Evolutionary conservation across 2,888 invertebrate genomes (phyloP), one percentile per base, ranked within the genome.

Genomic region (Leucoma salicis): DNA sequence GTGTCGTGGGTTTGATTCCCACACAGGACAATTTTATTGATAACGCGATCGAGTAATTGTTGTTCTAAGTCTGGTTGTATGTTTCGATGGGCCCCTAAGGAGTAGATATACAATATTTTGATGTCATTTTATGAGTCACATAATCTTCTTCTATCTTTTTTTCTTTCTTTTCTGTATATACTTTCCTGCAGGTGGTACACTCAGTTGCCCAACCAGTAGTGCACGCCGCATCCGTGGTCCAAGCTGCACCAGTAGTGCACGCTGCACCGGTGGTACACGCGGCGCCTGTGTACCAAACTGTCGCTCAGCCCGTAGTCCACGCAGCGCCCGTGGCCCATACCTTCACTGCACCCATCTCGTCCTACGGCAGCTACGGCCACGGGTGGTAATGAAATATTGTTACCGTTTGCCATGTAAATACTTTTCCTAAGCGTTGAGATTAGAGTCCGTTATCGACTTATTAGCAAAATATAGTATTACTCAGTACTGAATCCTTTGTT

Each of bases 361-460:
- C 74, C 10, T 68, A 56, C 2, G 53, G 57, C 0, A 44, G 55
- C 4, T 71, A 68, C 43, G 82, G 80, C 27, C 85, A 86, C 45
- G 82, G 83, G n/a, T 87, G 87, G 87, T 88, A 77, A 65, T 51
- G 5, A 4, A n/a, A 27, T 7, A 13, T 13, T 6, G 16, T n/a
- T 6, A 4, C n/a, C n/a, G n/a, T 15, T 36, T 32, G 14, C 38
- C 37, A 38, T 42, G 49, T 59, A 70, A 67, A 75, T 70, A 64
- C 66, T 74, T 68, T 67, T 59, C 49, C 57, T 70, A 72, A 71
- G 77, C 77, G 82, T 84, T 80, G 70, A 84, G 81, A 78, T 85
- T 80, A 72, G n/a, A 69, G 78, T 82, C 79, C 76, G 77, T 70
- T 68, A 66, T 73, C 72, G 59, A 62, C 70, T 70, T 70, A 66